These are phyloP conservation scores for Cheilosia pagana DNA, from an alignment of 2,888 invertebrate genomes.

Conservation along the genomic window DNA sequence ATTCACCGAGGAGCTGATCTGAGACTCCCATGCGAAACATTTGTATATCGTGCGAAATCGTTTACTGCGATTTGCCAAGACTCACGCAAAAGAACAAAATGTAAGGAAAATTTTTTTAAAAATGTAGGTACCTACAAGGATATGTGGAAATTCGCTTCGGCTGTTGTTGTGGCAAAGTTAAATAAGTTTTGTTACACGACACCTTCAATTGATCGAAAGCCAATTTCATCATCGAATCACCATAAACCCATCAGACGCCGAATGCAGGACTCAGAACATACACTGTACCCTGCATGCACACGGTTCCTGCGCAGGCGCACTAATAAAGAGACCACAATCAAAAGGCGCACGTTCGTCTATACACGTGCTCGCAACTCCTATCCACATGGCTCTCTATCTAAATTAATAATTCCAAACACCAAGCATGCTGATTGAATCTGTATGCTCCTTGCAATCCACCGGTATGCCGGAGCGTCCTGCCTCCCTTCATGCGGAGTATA, in stretches of 20 bases:
- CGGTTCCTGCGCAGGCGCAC: constrained; percentile 16
- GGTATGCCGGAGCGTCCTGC: constrained; percentile 37
- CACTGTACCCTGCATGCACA: constrained; percentile 7
- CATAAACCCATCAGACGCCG: constrained; percentile 34
- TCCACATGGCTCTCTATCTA: constrained; percentile 55
- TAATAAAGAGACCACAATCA: constrained; percentile 61
- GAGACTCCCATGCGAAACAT: too few species aligned
- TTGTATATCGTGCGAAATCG: too few species aligned
- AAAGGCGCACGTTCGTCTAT: constrained; percentile 26
- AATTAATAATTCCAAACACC: constrained; percentile 74
- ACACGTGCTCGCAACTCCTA: background rate
- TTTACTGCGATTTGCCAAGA: too few species aligned
- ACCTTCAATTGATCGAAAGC: background rate
- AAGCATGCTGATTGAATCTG: constrained; percentile 70
- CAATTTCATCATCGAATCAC: constrained; percentile 5
- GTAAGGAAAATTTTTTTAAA: too few species aligned
- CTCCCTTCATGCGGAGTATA: background rate
- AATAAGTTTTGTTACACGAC: constrained; percentile 1
- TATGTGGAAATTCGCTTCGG: too few species aligned
- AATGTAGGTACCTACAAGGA: too few species aligned
- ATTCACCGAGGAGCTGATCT: too few species aligned
- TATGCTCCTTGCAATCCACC: constrained; percentile 17
- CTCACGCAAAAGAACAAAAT: too few species aligned
- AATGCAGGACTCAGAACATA: constrained; percentile 17
- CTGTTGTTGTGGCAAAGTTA: too few species aligned